Evolutionary conservation across 2,888 invertebrate species (phyloP), one percentile per base, ranked within the genome.

Genomic region (Orthonychiurus folsomi): DNA sequence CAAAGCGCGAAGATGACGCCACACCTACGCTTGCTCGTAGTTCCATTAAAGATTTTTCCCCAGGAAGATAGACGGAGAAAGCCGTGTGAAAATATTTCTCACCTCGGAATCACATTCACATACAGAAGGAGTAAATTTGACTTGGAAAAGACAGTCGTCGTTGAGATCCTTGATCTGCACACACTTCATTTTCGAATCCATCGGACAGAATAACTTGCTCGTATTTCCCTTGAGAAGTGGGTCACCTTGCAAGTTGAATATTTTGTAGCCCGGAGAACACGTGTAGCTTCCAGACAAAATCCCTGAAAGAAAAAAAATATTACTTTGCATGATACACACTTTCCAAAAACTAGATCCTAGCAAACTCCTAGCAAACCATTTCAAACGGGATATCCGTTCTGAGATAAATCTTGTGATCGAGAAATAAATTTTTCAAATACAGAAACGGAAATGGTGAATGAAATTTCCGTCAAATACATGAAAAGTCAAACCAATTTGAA

Each of bases 101-200:
- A 70, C 72, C 70, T 72, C 71, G 2, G 70, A 70, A 65, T 73
- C 72, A 59, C 72, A 73, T 64, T 73, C 72, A 60, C 72, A 73
- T 59, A 73, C 68, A 59, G 70, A 70, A 25, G 72, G 72, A 59
- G 71, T 71, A 62, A 73, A 73, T 63, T 69, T 73, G 61, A 73
- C 66, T 66, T 73, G 69, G 60, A 73, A 73, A 59, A 73, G 69
- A 55, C 68, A 69, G 66, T 71, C 72, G 64, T 70, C 72, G 59
- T 69, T 73, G 62, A 68, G 59, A 63, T 73, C 72, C 65, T 69
- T 69, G 59, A 73, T 59, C 54, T 63, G 66, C 56, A 73, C 71
- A 58, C 66, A 63, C 63, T 73, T 73, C 60, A 70, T 68, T 62
- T 71, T 71, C 37, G 71, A 71, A 67, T 73, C 72, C 62, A 73